These are phyloP conservation scores for Macrochelys suwanniensis DNA, from an alignment of 2,797 vertebrate species.

Conservation along the genomic window DNA sequence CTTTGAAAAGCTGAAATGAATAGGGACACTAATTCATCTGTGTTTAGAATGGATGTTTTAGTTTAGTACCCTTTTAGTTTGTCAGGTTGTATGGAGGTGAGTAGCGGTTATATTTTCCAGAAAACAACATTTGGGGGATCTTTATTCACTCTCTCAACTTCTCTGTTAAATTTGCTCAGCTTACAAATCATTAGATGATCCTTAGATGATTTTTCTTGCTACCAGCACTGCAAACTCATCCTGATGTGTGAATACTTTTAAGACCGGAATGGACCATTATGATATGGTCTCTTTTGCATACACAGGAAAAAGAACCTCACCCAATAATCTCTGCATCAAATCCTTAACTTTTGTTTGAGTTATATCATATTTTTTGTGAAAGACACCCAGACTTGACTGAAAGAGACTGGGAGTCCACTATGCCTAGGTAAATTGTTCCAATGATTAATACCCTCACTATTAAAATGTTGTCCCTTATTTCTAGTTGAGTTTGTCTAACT, in stretches of 20 bases:
- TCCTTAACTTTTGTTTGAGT: background rate
- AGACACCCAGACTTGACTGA: background rate
- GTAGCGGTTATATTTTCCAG: background rate
- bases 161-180: background rate
- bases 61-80: background rate
- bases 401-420: background rate
- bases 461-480: background rate
- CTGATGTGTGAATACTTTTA: background rate
- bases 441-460: background rate
- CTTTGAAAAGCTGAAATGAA: background rate
- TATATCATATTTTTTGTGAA: background rate
- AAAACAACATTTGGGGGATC: background rate
- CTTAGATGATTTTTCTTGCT: background rate
- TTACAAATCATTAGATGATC: background rate
- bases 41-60: background rate
- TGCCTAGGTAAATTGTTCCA: background rate
- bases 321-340: background rate
- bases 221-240: accelerated
- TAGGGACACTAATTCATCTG: background rate
- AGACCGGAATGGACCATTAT: background rate
- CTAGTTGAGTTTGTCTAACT: background rate
- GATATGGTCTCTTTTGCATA: background rate
- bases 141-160: background rate
- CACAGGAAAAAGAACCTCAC: background rate
- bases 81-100: background rate